Evolutionary conservation across 2,113 vertebrate genomes (phyloP).

Genomic region (Puma concolor): DNA sequence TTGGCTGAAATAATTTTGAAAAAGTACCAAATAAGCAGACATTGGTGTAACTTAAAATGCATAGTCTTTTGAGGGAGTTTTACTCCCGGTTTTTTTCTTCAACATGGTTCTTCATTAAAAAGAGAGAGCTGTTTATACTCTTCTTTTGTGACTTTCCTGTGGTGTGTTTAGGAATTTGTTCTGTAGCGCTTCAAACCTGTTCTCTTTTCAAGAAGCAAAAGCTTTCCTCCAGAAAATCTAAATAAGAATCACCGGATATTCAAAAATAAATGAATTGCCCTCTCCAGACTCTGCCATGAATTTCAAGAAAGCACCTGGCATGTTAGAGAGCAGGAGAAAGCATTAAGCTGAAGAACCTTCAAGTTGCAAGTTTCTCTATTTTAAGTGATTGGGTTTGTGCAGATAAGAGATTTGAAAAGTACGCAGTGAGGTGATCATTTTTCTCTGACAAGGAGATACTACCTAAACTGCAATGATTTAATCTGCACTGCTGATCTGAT

Average conservation of each 20-base stretch:
- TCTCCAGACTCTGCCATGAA: too few relatives aligned
- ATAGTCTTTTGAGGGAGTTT: neutral
- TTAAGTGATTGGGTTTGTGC: neutral
- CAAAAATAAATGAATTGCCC: neutral
- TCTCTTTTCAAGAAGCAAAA: neutral
- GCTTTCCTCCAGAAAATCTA: neutral
- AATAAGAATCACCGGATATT: neutral
- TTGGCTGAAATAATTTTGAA: slow-evolving; percentile 76
- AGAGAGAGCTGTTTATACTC: neutral
- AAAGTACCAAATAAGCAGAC: slow-evolving; percentile 16
- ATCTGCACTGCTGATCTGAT: slow-evolving; percentile 54
- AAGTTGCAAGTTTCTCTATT: neutral
- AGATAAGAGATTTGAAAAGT: neutral
- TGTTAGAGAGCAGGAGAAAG: neutral
- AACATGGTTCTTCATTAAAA: neutral
- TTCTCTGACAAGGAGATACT: neutral
- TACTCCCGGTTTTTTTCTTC: neutral
- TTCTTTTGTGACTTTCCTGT: neutral
- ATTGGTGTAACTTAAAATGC: slow-evolving; percentile 36
- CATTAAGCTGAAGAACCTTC: neutral
- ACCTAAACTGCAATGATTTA: slow-evolving; percentile 29
- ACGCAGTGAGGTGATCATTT: slow-evolving; percentile 12
- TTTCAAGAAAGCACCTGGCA: neutral
- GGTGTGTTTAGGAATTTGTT: neutral
- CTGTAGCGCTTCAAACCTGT: neutral